Base-by-base conservation (phyloP, 2,888 invertebrate species). In the Micoletzkya japonica region DNA sequence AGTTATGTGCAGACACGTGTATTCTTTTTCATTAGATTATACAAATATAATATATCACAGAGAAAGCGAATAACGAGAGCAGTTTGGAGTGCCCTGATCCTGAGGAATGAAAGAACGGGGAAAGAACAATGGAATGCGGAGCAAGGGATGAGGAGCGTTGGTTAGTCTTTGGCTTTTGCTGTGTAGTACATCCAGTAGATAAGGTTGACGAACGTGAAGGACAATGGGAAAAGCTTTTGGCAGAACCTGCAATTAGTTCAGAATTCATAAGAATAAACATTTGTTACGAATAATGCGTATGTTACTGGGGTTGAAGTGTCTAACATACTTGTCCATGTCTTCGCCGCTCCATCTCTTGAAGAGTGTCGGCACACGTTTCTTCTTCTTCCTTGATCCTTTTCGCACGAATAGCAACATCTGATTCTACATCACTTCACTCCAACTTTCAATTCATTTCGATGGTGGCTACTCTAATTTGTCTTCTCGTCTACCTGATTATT, bases 181-280 rank as follows among this genome's bases (percentile, higher is more conserved):
- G 82, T 80, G 70, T 79, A 79, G 70, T 81, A 82, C 79, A 82
- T 80, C 83, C 83, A 84, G 72, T 83, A 84, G 71, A 82, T 77
- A 26, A 82, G 74, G 72, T 84, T 84, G 72, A 75, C 75, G 52
- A 82, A 73, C 34, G 80, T 81, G 74, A 84, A 84, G 28, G 81
- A 80, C 59, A 84, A 77, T 24, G 84, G 84, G 69, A 84, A 84
- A 0, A 80, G 72, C 71, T 84, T 84, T 58, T 82, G 83, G 67
- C 83, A 83, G 68, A 84, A 82, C 70, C 81, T 79, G 68, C 44
- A 44, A 44, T 14, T 44, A n/a, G n/a, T n/a, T n/a, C n/a, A n/a
- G n/a, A n/a, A n/a, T n/a, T n/a, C n/a, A n/a, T n/a, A n/a, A n/a
- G n/a, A n/a, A n/a, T n/a, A n/a, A n/a, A n/a, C n/a, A n/a, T n/a